Conservation (phyloP, 2,888 invertebrate genomes). For the Tetranychus truncatus region DNA sequence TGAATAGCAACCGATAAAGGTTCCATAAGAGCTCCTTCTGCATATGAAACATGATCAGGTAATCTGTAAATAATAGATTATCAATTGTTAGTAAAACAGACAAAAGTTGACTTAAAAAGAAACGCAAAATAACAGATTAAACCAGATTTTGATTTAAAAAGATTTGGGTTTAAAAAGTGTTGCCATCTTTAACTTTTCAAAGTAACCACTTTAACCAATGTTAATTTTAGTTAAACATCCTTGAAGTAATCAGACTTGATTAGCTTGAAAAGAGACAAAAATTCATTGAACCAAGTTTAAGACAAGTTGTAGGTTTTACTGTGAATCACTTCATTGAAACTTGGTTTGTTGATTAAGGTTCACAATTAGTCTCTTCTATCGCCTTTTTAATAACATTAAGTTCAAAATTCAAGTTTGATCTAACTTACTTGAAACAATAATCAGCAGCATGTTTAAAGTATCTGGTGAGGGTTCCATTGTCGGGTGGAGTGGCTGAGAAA, state of each 20-base stretch:
- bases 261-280: too few relatives aligned
- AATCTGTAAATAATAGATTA: conserved; percentile 40
- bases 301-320: too few relatives aligned
- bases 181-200: too few relatives aligned
- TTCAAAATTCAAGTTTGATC: too few relatives aligned
- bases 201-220: too few relatives aligned
- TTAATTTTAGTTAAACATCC: too few relatives aligned
- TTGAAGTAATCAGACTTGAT: too few relatives aligned
- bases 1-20: conserved; percentile 84
- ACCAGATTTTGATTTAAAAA: too few relatives aligned
- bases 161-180: too few relatives aligned
- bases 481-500: conserved; percentile 34
- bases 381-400: neutral
- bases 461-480: conserved; percentile 36
- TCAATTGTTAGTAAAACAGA: neutral
- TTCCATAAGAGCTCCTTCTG: conserved; percentile 82
- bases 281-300: too few relatives aligned
- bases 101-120: neutral
- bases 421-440: conserved; percentile 36
- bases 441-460: conserved; percentile 37
- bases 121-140: too few relatives aligned
- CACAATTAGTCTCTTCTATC: neutral
- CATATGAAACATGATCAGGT: conserved; percentile 68
- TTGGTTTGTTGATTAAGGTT: neutral
- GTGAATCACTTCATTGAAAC: neutral